Base-by-base conservation (phyloP, 1,140 invertebrate species). In the Zelostemma sp. region DNA sequence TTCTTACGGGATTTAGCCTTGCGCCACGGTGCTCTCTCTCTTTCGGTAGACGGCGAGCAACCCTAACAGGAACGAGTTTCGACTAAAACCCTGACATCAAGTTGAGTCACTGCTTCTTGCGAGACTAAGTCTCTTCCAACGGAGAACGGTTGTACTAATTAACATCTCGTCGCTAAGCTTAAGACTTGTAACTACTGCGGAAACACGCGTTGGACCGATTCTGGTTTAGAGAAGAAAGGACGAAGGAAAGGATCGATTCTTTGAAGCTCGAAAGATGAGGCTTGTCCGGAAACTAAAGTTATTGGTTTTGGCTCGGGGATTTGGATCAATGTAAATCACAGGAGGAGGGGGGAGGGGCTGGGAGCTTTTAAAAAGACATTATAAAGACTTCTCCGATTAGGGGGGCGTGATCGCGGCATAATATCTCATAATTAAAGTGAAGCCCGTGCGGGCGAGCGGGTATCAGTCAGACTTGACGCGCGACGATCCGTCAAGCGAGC, bases 351-450 rank as follows among this genome's bases (percentile, higher is more conserved):
- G n/a, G n/a, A n/a, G n/a, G n/a, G n/a, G n/a, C n/a, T 6, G 33
- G 53, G 45, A 33, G 61, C 48, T 65, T 62, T 68, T 68, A 68
- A 72, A 67, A 72, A 61, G 57, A 59, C 60, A 68, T 73, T 73
- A 68, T 65, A 68, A 66, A 73, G 71, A 68, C 62, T 68, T 66
- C 55, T 47, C 48, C 71, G 65, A 73, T 73, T 73, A 66, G 62
- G 63, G 63, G 62, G 82, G 81, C 81, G 79, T 82, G 77, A 81
- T 84, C 73, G 65, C 70, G 51, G 76, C 80, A 84, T 83, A 82
- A 85, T 85, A 85, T 84, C 77, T 82, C 70, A 77, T 85, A 84
- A 86, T 84, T 81, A 86, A 85, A 84, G 76, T 74, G 80, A 84
- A 79, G 81, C 75, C 75, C 75, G 75, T 79, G 71, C 68, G 57